A percentile compares a stretch with the other conserved stretches of the same genome.
phyloP scores from a whole-genome alignment of 2,797 vertebrate species.

The Microcaecilia unicolor region DNA sequence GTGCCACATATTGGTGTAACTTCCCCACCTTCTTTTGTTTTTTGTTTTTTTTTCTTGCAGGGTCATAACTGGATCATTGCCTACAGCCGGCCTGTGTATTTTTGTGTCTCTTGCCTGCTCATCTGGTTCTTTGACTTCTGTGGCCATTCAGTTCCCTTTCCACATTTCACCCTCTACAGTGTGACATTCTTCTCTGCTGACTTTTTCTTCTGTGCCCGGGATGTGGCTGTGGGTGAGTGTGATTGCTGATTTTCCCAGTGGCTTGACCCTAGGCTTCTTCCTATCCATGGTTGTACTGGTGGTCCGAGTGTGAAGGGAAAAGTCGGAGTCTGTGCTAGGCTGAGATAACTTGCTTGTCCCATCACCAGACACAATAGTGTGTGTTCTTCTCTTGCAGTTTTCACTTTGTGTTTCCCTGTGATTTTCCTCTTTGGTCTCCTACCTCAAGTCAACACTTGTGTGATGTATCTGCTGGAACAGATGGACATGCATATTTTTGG shows the following conservation, averaged over 20 bases:
- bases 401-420: slow-evolving; percentile 77
- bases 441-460: slow-evolving; percentile 86
- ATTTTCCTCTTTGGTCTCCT: slow-evolving; percentile 84
- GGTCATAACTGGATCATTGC: slow-evolving; percentile 91
- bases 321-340: neutral
- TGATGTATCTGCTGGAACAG: slow-evolving; percentile 89
- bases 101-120: slow-evolving; percentile 77
- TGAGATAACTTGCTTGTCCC: too few species aligned
- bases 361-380: too few species aligned
- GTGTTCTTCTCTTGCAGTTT: slow-evolving; percentile 56
- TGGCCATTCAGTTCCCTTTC: slow-evolving; percentile 56
- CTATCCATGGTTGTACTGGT: too few species aligned
- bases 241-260: too few species aligned
- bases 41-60: slow-evolving; percentile 34
- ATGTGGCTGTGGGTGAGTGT: slow-evolving; percentile 75
- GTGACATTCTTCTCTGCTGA: slow-evolving; percentile 75
- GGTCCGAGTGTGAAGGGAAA: too few species aligned
- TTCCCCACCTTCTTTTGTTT: too few species aligned
- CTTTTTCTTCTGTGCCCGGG: slow-evolving; percentile 73
- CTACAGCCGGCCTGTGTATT: slow-evolving; percentile 83
- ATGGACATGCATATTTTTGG: slow-evolving; percentile 86
- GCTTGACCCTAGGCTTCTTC: rapidly evolving
- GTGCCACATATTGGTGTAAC: too few species aligned
- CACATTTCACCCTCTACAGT: slow-evolving; percentile 71
- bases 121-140: slow-evolving; percentile 79